These are phyloP conservation scores for Emydura subglobosa DNA, from an alignment of 2,113 vertebrate genomes.

Conservation along the genomic window DNA sequence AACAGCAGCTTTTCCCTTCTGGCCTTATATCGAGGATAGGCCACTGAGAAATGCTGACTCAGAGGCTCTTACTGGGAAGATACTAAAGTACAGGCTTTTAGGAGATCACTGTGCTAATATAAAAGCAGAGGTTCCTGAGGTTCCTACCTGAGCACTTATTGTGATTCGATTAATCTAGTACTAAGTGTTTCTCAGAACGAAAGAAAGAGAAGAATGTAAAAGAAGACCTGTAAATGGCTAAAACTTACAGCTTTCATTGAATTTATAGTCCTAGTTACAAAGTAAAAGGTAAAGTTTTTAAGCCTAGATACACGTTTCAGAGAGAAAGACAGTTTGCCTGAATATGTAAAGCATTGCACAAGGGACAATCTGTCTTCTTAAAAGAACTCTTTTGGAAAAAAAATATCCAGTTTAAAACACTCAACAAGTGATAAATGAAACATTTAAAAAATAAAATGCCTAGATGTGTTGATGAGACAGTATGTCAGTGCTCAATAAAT, in stretches of 20 bases:
- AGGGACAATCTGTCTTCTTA: slow-evolving; percentile 56
- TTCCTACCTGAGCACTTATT: background rate
- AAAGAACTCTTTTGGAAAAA: slow-evolving; percentile 57
- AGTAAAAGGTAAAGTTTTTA: slow-evolving; percentile 2
- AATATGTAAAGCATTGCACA: slow-evolving; percentile 7
- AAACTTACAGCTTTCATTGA: background rate
- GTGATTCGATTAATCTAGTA: background rate
- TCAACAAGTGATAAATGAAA: slow-evolving; percentile 70
- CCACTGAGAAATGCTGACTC: background rate
- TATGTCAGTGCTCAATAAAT: slow-evolving; percentile 59
- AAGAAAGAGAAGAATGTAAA: background rate
- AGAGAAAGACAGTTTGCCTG: slow-evolving; percentile 16
- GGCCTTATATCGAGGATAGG: background rate
- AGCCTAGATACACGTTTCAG: background rate
- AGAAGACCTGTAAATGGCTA: background rate
- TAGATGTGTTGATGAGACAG: slow-evolving; percentile 72
- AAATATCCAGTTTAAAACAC: slow-evolving; percentile 60
- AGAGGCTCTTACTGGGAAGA: background rate
- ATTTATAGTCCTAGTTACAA: background rate
- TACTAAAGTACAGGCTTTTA: background rate
- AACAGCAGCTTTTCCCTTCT: background rate
- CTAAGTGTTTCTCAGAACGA: background rate
- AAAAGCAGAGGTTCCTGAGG: background rate
- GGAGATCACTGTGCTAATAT: background rate
- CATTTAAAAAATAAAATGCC: slow-evolving; percentile 73